Evolutionary conservation across 2,888 invertebrate species (phyloP), one percentile per base, ranked within the genome.

Genomic region (Ectemnius continuus): DNA sequence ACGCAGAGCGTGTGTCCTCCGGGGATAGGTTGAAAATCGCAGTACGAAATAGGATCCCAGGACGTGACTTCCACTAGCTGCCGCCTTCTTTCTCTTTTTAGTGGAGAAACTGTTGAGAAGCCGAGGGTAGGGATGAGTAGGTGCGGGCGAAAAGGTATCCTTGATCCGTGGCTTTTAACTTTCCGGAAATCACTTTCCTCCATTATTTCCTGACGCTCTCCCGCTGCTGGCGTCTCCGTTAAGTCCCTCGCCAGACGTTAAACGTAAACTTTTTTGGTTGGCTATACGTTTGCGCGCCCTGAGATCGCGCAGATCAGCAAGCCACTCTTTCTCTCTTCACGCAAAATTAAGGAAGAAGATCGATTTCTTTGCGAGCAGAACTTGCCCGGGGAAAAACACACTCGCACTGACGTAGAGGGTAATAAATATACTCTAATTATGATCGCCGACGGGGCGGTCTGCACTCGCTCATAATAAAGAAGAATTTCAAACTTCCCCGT

Each of bases 111-210:
- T 61, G 56, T 57, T 56, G 61, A 65, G 18, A 72, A 73, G 73
- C 64, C 64, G 36, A 57, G 48, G 59, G 56, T 16, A 52, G 52
- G 68, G 61, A 71, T 26, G 73, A 68, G 70, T 61, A 66, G 72
- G 69, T 63, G 63, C 52, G 61, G 68, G 73, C 74, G 70, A 78
- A 75, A 16, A 82, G 83, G 81, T 84, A 85, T 84, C 84, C 87
- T 85, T 88, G 87, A 89, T 90, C 87, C 85, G 85, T 81, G 85
- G 89, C 88, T 89, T 89, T 90, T 88, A 89, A 89, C 88, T 88
- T 89, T 84, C 85, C 87, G 88, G 88, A 90, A 90, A 90, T 89
- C 89, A 88, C 88, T 89, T 89, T 87, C 87, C 85, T 87, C 89
- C 87, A 88, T 88, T 88, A 89, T 88, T 88, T 88, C 86, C 83